These are phyloP conservation scores for Paragorgia papillata DNA, from an alignment of 92 coral and sea anemone genomes.

Conservation along the genomic window DNA sequence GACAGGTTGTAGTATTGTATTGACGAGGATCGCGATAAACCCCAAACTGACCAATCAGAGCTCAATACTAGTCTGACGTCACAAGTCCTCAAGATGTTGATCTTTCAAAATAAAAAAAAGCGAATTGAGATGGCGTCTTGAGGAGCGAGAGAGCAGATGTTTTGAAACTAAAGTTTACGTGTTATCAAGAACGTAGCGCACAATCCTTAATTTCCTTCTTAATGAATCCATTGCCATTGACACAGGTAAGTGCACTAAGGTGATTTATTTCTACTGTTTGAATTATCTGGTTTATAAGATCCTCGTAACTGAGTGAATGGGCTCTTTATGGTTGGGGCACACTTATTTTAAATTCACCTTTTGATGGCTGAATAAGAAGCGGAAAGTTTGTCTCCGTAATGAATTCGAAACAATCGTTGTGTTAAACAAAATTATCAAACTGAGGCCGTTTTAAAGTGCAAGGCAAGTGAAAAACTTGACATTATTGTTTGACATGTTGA, in stretches of 20 bases:
- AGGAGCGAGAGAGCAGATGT: slow-evolving; percentile 33
- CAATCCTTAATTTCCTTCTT: background rate
- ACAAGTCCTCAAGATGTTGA: slow-evolving; percentile 38
- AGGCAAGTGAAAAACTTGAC: slow-evolving; percentile 2
- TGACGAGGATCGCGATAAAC: slow-evolving; percentile 19
- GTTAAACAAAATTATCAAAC: slow-evolving; percentile 32
- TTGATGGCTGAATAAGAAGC: slow-evolving; percentile 21
- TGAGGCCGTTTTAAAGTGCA: slow-evolving; percentile 11
- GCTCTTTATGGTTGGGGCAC: slow-evolving; percentile 12
- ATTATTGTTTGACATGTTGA: slow-evolving; percentile 8
- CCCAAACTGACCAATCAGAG: slow-evolving; percentile 16
- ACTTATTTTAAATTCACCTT: slow-evolving; percentile 22
- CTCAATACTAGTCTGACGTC: slow-evolving; percentile 34
- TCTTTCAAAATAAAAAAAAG: slow-evolving; percentile 42
- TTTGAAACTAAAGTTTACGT: background rate
- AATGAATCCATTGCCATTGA: background rate
- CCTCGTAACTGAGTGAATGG: background rate
- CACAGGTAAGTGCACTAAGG: background rate
- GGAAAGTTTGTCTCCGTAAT: slow-evolving; percentile 28
- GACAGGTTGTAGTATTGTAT: slow-evolving; percentile 46
- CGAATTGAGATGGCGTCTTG: slow-evolving; percentile 37
- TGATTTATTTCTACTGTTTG: background rate
- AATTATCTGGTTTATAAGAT: background rate
- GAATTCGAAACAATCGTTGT: slow-evolving; percentile 27
- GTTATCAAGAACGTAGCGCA: background rate